Percentiles rank a stretch among this genome's conserved stretches.
Conservation (phyloP, 1,140 invertebrate species). For the Lepidurus couesii region DNA sequence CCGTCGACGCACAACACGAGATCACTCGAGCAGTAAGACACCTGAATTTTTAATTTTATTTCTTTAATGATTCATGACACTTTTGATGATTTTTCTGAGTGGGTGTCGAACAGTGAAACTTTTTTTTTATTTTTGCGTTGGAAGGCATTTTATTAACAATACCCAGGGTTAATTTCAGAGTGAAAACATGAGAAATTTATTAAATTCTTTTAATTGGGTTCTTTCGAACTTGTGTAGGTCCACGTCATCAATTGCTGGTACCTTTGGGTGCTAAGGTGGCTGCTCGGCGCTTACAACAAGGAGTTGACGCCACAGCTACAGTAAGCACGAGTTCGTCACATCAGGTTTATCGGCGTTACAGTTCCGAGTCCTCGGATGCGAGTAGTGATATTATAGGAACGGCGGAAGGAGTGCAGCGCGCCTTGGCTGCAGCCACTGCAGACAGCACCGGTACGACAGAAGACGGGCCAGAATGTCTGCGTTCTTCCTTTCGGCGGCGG, state of each 20-base stretch:
- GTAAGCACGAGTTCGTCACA: not conserved
- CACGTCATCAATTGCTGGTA: not conserved
- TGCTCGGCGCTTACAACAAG: not conserved
- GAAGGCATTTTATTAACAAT: too few relatives aligned
- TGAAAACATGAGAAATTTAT: too few relatives aligned
- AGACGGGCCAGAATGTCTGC: constrained; percentile 30
- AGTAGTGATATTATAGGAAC: constrained; percentile 38
- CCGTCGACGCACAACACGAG: not conserved
- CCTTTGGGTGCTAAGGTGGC: not conserved
- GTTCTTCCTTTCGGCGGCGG: constrained; percentile 35
- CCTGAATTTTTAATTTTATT: not conserved
- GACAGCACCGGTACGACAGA: constrained; percentile 36
- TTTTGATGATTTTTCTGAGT: too few relatives aligned
- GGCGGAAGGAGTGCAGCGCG: constrained; percentile 34
- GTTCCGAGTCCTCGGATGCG: constrained; percentile 40
- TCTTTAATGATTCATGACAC: too few relatives aligned
- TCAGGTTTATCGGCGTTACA: constrained; percentile 36
- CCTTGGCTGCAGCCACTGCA: constrained; percentile 34
- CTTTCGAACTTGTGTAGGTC: not conserved
- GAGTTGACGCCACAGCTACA: not conserved
- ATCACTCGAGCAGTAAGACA: not conserved
- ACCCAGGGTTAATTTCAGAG: too few relatives aligned
- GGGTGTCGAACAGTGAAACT: too few relatives aligned
- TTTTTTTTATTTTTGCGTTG: too few relatives aligned
- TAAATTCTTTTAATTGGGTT: too few relatives aligned